These are phyloP conservation scores for Cydia pomonella DNA, from an alignment of 1,140 invertebrate genomes.

Conservation along the genomic window DNA sequence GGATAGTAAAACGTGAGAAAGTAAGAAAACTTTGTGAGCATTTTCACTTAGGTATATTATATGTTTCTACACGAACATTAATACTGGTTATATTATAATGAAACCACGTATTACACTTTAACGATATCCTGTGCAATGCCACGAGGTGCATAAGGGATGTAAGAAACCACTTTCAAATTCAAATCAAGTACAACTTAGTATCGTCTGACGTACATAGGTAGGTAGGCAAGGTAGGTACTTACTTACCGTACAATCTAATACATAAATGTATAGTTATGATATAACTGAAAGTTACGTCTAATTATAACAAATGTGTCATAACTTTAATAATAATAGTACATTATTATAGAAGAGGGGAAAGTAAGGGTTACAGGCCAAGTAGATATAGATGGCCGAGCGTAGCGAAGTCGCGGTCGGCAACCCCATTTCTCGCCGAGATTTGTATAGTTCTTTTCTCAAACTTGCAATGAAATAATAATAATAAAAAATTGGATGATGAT, in stretches of 20 bases:
- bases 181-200: not conserved
- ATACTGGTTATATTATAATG: not conserved
- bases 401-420: too few relatives aligned
- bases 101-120: not conserved
- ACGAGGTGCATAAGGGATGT: constrained; percentile 11
- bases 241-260: not conserved
- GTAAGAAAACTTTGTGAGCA: not conserved
- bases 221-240: too few relatives aligned
- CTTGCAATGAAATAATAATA: too few relatives aligned
- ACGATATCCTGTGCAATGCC: constrained; percentile 9
- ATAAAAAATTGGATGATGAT: too few relatives aligned
- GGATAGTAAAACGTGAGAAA: not conserved
- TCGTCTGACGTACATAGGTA: not conserved
- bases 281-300: too few relatives aligned
- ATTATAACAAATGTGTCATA: too few relatives aligned
- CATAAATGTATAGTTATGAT: not conserved
- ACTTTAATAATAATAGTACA: too few relatives aligned
- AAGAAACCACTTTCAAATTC: constrained; percentile 14
- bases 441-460: too few relatives aligned
- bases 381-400: too few relatives aligned
- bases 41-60: not conserved
- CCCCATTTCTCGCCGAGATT: too few relatives aligned
- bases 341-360: too few relatives aligned
- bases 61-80: not conserved
- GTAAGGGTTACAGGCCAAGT: too few relatives aligned